Conservation (phyloP, 2,113 vertebrate genomes). For the Nyctibius bracteatus region DNA sequence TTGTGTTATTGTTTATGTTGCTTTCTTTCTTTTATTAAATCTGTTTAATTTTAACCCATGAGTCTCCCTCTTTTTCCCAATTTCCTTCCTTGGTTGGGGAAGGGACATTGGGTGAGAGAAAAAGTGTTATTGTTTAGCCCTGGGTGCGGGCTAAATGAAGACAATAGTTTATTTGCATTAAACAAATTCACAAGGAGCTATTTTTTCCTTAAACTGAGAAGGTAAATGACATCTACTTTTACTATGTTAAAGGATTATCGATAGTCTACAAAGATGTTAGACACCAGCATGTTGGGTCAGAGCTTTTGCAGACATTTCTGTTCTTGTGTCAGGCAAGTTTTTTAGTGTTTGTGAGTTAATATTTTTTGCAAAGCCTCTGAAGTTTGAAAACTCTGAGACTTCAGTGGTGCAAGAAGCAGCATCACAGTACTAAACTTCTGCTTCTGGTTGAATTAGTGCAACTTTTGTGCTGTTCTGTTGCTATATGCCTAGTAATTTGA, state of each 20-base stretch:
- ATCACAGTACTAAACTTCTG: neutral
- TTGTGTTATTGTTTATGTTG: too few species aligned
- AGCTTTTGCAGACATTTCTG: neutral
- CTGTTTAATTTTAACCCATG: too few species aligned
- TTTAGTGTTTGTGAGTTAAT: neutral
- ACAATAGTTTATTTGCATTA: conserved; percentile 76
- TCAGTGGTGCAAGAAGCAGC: neutral
- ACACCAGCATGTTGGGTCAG: neutral
- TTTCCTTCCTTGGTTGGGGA: too few species aligned
- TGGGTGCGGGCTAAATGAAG: too few species aligned
- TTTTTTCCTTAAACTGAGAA: neutral
- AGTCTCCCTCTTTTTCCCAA: too few species aligned
- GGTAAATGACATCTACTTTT: neutral
- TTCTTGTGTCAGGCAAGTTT: neutral
- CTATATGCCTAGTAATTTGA: neutral
- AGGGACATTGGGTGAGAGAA: too few species aligned
- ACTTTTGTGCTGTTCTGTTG: neutral
- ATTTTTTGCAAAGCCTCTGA: neutral
- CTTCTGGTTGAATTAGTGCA: neutral
- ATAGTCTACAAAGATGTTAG: neutral
- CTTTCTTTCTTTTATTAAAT: too few species aligned
- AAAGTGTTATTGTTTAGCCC: too few species aligned
- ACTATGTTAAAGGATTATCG: neutral
- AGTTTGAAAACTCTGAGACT: neutral
- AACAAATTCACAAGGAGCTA: conserved; percentile 55